Evolutionary conservation across 1,140 invertebrate species (phyloP).

Genomic region (Drosophila arawakana): DNA sequence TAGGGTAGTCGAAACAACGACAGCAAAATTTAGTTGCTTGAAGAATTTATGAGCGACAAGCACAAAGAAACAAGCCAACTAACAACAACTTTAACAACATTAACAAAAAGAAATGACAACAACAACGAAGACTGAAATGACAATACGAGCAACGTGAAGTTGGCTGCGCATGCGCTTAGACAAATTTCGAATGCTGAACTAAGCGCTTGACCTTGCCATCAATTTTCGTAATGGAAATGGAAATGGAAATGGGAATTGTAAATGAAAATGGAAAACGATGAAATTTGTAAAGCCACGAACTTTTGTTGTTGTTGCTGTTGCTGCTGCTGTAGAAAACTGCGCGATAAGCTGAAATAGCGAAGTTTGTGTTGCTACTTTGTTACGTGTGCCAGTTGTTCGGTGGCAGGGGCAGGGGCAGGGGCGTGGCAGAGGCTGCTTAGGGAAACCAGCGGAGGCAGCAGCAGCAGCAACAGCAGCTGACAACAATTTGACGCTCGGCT

Average conservation of each 20-base stretch:
- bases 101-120: slow-evolving; percentile 7
- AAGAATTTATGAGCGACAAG: slow-evolving; percentile 50
- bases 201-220: slow-evolving; percentile 77
- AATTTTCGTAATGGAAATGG: slow-evolving; percentile 69
- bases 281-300: slow-evolving; percentile 47
- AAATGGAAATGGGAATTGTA: slow-evolving; percentile 25
- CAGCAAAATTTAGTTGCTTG: slow-evolving; percentile 37
- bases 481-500: slow-evolving; percentile 72
- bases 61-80: slow-evolving; percentile 21
- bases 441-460: not conserved
- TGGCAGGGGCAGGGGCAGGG: not conserved
- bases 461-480: slow-evolving; percentile 41
- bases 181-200: slow-evolving; percentile 61
- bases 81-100: slow-evolving; percentile 3
- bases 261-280: slow-evolving; percentile 49
- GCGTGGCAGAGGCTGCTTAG: not conserved
- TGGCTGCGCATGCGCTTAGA: slow-evolving; percentile 55
- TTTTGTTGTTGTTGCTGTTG: not conserved
- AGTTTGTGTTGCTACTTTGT: slow-evolving; percentile 60
- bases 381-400: slow-evolving; percentile 44
- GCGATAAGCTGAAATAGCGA: slow-evolving; percentile 64
- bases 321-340: slow-evolving; percentile 19
- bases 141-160: slow-evolving; percentile 16
- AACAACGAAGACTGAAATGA: slow-evolving; percentile 16
- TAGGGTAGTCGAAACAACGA: slow-evolving; percentile 11